phyloP scores from a whole-genome alignment of 2,888 invertebrate genomes.

The Macaria liturata region DNA sequence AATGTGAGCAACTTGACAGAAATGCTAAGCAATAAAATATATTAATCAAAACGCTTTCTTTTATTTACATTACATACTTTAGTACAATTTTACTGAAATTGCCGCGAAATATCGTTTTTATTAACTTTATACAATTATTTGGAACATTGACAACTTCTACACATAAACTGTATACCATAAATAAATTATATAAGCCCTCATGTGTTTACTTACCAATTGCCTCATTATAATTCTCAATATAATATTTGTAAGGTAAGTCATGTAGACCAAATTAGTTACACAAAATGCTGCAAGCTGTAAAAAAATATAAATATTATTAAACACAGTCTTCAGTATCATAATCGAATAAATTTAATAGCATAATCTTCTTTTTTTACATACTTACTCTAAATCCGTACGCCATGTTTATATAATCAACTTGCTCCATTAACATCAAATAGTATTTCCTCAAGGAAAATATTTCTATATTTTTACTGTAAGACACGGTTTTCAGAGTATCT shows the following conservation, averaged over 20 bases:
- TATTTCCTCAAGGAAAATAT: conserved; percentile 31
- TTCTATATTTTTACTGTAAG: conserved; percentile 19
- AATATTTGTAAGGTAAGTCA: conserved; percentile 17
- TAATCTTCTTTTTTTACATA: background rate
- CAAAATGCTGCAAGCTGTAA: conserved; percentile 24
- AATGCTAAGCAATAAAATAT: no score
- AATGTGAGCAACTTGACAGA: no score
- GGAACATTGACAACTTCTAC: no score
- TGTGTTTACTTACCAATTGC: conserved; percentile 15
- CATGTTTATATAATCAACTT: conserved; percentile 33
- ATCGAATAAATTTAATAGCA: no score
- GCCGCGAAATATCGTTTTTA: no score
- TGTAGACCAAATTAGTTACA: conserved; percentile 8
- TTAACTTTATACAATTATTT: no score
- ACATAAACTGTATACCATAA: no score
- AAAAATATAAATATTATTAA: conserved; percentile 1
- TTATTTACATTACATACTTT: no score
- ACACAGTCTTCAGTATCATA: no score
- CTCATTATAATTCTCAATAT: conserved; percentile 11
- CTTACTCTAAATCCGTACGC: conserved; percentile 38
- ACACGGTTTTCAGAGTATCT: conserved; percentile 23
- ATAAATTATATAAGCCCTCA: no score
- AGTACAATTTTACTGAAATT: no score
- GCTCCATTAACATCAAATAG: conserved; percentile 37
- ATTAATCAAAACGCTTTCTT: no score